phyloP scores from a whole-genome alignment of 2,888 invertebrate species.

The Chrysina gloriosa region DNA sequence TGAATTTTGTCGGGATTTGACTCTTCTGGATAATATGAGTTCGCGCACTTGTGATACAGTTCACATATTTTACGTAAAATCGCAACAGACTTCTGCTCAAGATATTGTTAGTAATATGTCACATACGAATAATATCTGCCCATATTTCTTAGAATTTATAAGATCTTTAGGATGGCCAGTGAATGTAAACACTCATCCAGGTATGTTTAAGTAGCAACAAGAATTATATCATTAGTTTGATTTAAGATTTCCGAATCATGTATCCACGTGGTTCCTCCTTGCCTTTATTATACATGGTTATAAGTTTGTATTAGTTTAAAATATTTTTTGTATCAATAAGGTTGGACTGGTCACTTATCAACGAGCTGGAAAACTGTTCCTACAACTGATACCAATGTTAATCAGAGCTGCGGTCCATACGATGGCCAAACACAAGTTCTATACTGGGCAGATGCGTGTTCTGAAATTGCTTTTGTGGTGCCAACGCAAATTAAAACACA shows the following conservation, averaged over 20 bases:
- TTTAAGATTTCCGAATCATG: too few relatives aligned
- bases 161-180: constrained; percentile 90
- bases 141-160: constrained; percentile 70
- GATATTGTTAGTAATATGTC: constrained; percentile 85
- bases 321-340: constrained; percentile 47
- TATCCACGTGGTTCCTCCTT: too few relatives aligned
- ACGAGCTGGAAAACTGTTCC: constrained; percentile 78
- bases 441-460: constrained; percentile 95
- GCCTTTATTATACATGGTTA: too few relatives aligned
- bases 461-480: constrained; percentile 95
- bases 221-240: too few relatives aligned
- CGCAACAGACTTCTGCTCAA: constrained; percentile 80
- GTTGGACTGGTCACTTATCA: constrained; percentile 90
- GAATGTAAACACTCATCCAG: constrained; percentile 85
- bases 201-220: too few relatives aligned
- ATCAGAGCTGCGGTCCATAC: constrained; percentile 64
- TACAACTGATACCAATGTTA: constrained; percentile 39
- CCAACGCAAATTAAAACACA: constrained; percentile 69
- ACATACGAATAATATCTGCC: constrained; percentile 64
- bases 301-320: background rate
- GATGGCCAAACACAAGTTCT: constrained; percentile 88
- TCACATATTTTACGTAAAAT: constrained; percentile 92
- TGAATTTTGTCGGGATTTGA: constrained; percentile 84
- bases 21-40: constrained; percentile 86
- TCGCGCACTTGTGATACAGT: constrained; percentile 91